Percentiles rank a stretch among this genome's conserved stretches.
Evolutionary conservation across 2,113 vertebrate genomes (phyloP).

Genomic region (Cavia aperea): DNA sequence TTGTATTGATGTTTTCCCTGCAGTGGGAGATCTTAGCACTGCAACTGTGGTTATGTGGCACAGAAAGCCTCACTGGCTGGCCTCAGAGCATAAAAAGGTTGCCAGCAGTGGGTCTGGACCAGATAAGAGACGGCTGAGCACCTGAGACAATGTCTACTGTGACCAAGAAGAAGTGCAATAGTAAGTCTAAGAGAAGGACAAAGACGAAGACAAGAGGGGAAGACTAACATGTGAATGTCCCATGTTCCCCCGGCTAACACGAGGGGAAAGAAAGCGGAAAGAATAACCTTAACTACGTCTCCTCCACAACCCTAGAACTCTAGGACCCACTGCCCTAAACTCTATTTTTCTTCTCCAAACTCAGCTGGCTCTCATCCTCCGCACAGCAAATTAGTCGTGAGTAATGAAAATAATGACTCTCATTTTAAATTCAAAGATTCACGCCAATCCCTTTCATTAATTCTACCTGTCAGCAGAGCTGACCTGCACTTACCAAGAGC

Average conservation of each 20-base stretch:
- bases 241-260: neutral
- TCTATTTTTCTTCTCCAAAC: neutral
- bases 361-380: neutral
- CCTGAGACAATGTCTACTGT: neutral
- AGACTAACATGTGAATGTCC: neutral
- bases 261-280: neutral
- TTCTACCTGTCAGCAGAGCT: neutral
- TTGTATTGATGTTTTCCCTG: too few relatives aligned
- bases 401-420: neutral
- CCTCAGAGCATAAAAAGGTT: neutral
- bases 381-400: neutral
- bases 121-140: neutral
- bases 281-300: neutral
- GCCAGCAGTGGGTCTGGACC: neutral
- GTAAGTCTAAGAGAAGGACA: neutral
- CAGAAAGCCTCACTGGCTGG: neutral
- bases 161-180: neutral
- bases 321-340: too few relatives aligned
- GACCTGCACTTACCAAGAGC: neutral
- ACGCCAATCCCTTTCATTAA: neutral
- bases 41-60: neutral
- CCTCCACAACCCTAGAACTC: neutral
- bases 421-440: neutral
- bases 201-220: neutral
- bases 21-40: neutral